Base-by-base conservation (phyloP, 2,113 vertebrate genomes). In the Pimephales promelas region DNA sequence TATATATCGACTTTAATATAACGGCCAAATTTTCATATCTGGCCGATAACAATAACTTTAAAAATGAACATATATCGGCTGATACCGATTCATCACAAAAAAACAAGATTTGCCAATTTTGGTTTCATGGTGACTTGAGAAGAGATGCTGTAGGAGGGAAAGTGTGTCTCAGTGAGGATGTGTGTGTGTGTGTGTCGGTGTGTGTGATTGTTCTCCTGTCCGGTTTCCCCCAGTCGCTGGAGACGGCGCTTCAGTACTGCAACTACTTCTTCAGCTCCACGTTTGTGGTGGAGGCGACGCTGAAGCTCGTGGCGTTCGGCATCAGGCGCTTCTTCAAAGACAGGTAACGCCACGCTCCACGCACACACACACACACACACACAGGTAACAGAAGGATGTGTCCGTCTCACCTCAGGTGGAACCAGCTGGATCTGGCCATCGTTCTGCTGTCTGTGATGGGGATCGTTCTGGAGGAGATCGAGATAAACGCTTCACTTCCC, bases 211-310 rank as follows among this genome's bases (percentile, higher is more conserved):
- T 0, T 14, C 5, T 71, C 5, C 10, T 45, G 10, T 45, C 10
- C 24, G 34, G 3, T 56, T 73, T 13, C 5, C 72, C 18, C 45
- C 85, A 99, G 98, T 98, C 98, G 45, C 90, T 99, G 88, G 97
- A 98, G 88, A 96, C 95, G 0, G 92, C 94, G 3, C 95, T 99
- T 86, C 98, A 99, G 86, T 99, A 99, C 90, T 99, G 97, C 92
- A 99, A 99, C 94, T 99, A 99, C 90, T 93, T 99, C 92, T 99
- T 99, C 94, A 99, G 96, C 81, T 96, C 97, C 3, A 98, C 98
- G 78, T 99, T 99, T 61, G 97, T 99, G 90, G 93, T 99, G 80
- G 98, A 99, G 90, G 95, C 98, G 4, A 92, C 95, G 49, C 93
- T 99, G 86, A 99, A 99, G 90, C 92, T 99, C 86, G 95, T 98